Evolutionary conservation across 1,140 invertebrate species (phyloP), one percentile per base, ranked within the genome.

Genomic region (Platorchestia sp.): DNA sequence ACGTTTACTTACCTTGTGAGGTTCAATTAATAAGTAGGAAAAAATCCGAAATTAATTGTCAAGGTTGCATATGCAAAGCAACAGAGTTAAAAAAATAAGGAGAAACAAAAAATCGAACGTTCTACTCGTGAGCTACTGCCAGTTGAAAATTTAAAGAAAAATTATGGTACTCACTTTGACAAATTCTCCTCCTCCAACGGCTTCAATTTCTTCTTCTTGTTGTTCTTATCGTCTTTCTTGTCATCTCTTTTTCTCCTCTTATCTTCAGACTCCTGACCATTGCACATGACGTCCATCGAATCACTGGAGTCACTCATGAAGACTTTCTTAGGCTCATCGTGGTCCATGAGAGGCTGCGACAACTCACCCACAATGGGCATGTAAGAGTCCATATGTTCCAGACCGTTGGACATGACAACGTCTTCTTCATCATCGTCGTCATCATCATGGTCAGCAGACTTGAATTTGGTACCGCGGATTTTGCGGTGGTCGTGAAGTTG

Each of bases 231-330:
- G 45, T 93, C 91, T 47, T 93, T 93, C 45, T 93, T 93, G 91
- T 93, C 91, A 40, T 93, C 91, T 93, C 91, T 93, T 93, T 93
- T 93, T 93, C 91, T 93, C n/a, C 91, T 93, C 45, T 93, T 93
- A 16, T 93, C 91, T 0, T 93, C 91, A 27, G 40, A 42, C 6
- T 93, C 91, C 45, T 93, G 91, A 22, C 91, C 91, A 40, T 93
- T 93, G 36, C 91, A 93, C 45, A 93, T 45, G 41, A 93, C 91
- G 45, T 93, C 91, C 91, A 93, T 93, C 22, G 91, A 93, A n/a
- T 93, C 45, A 47, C 91, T 93, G 7, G 91, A 93, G 45, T 93
- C 91, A 45, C 41, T 45, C 91, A 93, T 47, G 45, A 93, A 93
- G 40, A 93, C 91, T 45, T 93, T 93, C 45, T 93, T 93, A 6